phyloP scores from a whole-genome alignment of 2,888 invertebrate genomes.

The Deilephila elpenor region DNA sequence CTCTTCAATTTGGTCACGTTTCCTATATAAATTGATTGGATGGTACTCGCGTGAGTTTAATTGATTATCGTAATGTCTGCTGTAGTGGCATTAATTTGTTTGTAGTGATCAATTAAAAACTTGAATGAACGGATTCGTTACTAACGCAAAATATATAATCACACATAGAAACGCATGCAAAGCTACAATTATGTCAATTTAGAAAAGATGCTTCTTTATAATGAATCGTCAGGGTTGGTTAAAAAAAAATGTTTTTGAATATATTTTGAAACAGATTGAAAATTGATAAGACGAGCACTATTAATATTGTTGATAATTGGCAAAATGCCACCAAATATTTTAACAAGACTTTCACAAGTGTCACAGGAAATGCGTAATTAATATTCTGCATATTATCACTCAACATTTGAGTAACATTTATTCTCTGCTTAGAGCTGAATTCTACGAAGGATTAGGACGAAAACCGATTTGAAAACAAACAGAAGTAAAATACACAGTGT shows the following conservation, averaged over 20 bases:
- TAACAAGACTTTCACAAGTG: conserved; percentile 11
- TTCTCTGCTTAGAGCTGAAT: not conserved
- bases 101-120: not conserved
- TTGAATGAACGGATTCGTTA: not conserved
- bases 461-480: conserved; percentile 31
- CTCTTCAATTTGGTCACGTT: conserved; percentile 64
- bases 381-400: conserved; percentile 23
- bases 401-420: not conserved
- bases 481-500: conserved; percentile 31
- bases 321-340: not conserved
- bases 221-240: no score
- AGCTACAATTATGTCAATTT: no score
- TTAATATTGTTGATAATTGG: not conserved
- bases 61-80: conserved; percentile 4
- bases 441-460: conserved; percentile 32
- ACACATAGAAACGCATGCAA: not conserved
- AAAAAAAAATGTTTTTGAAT: no score
- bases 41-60: conserved; percentile 2
- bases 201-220: no score
- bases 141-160: not conserved
- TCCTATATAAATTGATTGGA: conserved; percentile 44
- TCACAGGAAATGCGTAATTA: conserved; percentile 27
- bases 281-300: not conserved
- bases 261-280: no score
- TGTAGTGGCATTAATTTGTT: not conserved